These are phyloP conservation scores for Borostomias antarcticus DNA, from an alignment of 2,797 vertebrate genomes.

Conservation along the genomic window DNA sequence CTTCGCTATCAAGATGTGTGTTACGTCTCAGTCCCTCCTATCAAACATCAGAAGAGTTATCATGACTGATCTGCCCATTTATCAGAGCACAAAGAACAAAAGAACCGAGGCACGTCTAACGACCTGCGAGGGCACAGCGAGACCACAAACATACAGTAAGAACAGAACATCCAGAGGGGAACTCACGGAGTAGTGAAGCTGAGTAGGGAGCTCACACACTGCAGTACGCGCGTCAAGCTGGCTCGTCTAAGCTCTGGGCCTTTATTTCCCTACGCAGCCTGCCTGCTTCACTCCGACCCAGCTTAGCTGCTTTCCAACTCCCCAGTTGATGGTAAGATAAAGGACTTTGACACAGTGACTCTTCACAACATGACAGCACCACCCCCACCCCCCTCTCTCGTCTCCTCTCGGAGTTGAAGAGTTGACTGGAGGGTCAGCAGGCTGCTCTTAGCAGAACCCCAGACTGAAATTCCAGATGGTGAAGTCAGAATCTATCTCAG, in stretches of 20 bases:
- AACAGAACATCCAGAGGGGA: neutral
- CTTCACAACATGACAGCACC: slow-evolving; percentile 52
- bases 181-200: neutral
- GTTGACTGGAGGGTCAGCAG: slow-evolving; percentile 91
- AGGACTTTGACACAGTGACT: slow-evolving; percentile 54
- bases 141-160: neutral
- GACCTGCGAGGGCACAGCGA: neutral
- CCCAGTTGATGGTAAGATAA: slow-evolving; percentile 48
- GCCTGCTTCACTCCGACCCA: slow-evolving; percentile 10
- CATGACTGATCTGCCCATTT: slow-evolving; percentile 11
- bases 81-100: neutral
- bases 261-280: slow-evolving; percentile 5
- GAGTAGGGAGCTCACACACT: neutral
- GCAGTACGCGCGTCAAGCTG: slow-evolving; percentile 1
- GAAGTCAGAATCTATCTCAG: slow-evolving; percentile 83
- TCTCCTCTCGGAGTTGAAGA: slow-evolving; percentile 74
- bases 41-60: slow-evolving; percentile 13
- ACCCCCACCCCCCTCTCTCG: slow-evolving; percentile 15
- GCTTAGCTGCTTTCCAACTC: slow-evolving; percentile 32
- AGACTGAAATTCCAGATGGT: slow-evolving; percentile 95
- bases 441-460: slow-evolving; percentile 83
- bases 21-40: slow-evolving; percentile 2
- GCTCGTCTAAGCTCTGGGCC: slow-evolving; percentile 4
- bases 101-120: neutral
- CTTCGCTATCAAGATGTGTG: slow-evolving; percentile 17